Conservation (phyloP, 2,113 vertebrate species). For the Odocoileus virginianus region DNA sequence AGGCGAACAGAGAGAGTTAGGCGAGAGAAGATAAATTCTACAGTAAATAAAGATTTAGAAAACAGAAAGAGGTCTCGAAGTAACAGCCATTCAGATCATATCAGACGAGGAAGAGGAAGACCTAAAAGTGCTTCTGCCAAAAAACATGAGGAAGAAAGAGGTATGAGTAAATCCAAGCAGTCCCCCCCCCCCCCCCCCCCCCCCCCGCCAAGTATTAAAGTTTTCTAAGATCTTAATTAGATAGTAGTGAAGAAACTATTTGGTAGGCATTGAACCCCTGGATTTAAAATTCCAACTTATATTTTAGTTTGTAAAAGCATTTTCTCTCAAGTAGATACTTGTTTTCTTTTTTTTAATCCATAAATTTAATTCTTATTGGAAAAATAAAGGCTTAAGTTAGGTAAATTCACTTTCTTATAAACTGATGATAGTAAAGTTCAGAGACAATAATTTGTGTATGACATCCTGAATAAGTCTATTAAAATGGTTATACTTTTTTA, state of each 20-base stretch:
- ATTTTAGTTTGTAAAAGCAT: slow-evolving; percentile 35
- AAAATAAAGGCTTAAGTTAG: slow-evolving; percentile 20
- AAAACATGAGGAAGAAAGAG: slow-evolving; percentile 97
- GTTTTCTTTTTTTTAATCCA: not conserved
- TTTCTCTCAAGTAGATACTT: slow-evolving; percentile 31
- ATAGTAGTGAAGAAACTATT: slow-evolving; percentile 2
- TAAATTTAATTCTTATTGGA: not conserved
- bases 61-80: slow-evolving; percentile 91
- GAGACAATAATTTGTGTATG: slow-evolving; percentile 14
- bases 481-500: not conserved
- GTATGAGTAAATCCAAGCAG: slow-evolving; percentile 78
- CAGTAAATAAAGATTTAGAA: slow-evolving; percentile 90
- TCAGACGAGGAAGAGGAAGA: slow-evolving; percentile 92
- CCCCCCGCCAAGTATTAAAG: not conserved
- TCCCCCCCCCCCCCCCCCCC: not conserved
- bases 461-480: not conserved
- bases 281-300: not conserved
- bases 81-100: slow-evolving; percentile 95
- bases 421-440: not conserved
- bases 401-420: slow-evolving; percentile 24
- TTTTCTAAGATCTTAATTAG: not conserved
- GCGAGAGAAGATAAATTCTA: slow-evolving; percentile 90
- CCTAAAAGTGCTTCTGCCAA: slow-evolving; percentile 93
- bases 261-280: not conserved
- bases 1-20: slow-evolving; percentile 95